A percentile compares a stretch with the other conserved stretches of the same genome.
These are phyloP conservation scores for Alloscopus bannaensis DNA, from an alignment of 2,888 invertebrate genomes.

Conservation along the genomic window DNA sequence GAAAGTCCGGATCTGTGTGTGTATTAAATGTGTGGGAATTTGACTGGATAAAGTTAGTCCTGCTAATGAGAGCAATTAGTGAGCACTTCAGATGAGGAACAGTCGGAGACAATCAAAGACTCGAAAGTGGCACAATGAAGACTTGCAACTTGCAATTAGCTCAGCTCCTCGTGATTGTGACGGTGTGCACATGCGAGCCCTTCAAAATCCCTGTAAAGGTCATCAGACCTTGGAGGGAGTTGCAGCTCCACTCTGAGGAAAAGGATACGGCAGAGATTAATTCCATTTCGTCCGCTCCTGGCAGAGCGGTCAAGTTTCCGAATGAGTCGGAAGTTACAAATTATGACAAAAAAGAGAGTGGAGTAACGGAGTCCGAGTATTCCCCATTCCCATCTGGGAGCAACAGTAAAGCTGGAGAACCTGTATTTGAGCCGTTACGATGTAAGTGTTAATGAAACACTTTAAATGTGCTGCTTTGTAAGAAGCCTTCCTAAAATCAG, in stretches of 20 bases:
- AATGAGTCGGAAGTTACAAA: not conserved
- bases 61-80: too few relatives aligned
- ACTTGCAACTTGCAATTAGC: not conserved
- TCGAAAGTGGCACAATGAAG: too few relatives aligned
- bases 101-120: too few relatives aligned
- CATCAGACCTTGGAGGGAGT: not conserved
- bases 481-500: too few relatives aligned
- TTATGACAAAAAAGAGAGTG: not conserved
- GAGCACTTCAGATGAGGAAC: too few relatives aligned
- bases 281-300: not conserved
- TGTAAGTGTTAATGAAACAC: too few relatives aligned
- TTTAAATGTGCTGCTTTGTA: too few relatives aligned
- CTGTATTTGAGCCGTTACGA: not conserved
- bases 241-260: constrained; percentile 22
- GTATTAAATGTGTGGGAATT: too few relatives aligned
- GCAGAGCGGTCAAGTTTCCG: constrained; percentile 12
- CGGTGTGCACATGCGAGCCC: not conserved
- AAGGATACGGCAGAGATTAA: not conserved
- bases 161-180: not conserved
- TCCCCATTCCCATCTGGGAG: not conserved
- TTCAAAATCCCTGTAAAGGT: constrained; percentile 22
- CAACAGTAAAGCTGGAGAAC: not conserved
- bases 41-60: too few relatives aligned
- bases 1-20: too few relatives aligned
- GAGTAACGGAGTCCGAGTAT: not conserved